Evolutionary conservation across 1,140 invertebrate genomes (phyloP).

Genomic region (Cydia fagiglandana): DNA sequence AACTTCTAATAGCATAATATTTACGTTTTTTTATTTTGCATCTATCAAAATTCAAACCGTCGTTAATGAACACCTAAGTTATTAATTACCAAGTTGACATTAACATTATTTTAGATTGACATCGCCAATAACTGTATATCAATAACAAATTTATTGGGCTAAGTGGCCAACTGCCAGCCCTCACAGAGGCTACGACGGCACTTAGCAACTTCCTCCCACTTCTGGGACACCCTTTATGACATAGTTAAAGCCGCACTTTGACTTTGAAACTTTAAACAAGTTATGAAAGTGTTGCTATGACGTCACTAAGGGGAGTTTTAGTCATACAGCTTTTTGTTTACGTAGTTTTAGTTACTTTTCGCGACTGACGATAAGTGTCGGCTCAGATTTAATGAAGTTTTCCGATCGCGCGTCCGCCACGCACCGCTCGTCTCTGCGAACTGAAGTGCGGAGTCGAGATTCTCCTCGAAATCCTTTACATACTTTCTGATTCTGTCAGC

Average conservation of each 20-base stretch:
- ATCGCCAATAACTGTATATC: neutral
- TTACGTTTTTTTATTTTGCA: no score
- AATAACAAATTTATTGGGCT: neutral
- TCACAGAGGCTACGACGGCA: neutral
- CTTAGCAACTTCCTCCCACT: neutral
- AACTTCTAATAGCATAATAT: no score
- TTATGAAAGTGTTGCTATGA: neutral
- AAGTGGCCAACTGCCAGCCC: neutral
- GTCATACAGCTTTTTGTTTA: neutral
- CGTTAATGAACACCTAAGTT: neutral
- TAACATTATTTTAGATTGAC: neutral
- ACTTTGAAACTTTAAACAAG: slow-evolving; percentile 21
- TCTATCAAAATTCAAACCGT: neutral
- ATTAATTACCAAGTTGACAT: neutral
- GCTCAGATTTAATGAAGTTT: neutral
- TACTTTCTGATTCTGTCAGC: slow-evolving; percentile 10
- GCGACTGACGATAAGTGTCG: neutral
- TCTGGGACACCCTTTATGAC: slow-evolving; percentile 9
- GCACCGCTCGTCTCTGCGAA: slow-evolving; percentile 35
- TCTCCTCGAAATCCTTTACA: slow-evolving; percentile 15
- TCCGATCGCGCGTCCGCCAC: slow-evolving; percentile 32
- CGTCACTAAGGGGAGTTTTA: neutral
- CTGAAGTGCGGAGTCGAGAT: slow-evolving; percentile 34
- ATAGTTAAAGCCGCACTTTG: neutral
- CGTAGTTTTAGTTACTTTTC: slow-evolving; percentile 9